Evolutionary conservation across 2,797 vertebrate genomes (phyloP).

Genomic region (Pipistrellus pipistrellus): DNA sequence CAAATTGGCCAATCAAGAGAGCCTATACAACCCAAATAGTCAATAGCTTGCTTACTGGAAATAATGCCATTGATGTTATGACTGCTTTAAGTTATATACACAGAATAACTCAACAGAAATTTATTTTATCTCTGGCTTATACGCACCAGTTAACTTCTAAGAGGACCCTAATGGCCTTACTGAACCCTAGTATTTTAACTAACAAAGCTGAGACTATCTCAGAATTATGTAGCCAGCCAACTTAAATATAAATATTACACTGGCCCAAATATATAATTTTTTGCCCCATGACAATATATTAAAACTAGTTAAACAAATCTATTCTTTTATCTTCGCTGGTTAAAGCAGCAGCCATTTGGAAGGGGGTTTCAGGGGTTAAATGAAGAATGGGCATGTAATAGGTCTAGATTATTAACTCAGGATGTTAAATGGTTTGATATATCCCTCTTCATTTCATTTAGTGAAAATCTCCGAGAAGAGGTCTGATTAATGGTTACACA

Average conservation of each 20-base stretch:
- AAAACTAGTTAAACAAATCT: conserved; percentile 30
- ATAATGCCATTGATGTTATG: neutral
- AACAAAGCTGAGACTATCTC: conserved; percentile 10
- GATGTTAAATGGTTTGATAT: neutral
- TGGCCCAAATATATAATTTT: neutral
- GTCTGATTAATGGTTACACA: conserved; percentile 18
- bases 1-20: conserved; percentile 12
- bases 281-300: neutral
- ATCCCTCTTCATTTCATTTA: conserved; percentile 17
- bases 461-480: conserved; percentile 46
- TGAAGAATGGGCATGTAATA: neutral
- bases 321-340: neutral
- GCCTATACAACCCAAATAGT: neutral
- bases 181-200: neutral
- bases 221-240: conserved; percentile 25
- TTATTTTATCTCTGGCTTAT: conserved; percentile 21
- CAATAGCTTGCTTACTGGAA: neutral
- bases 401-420: neutral
- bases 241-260: conserved; percentile 37
- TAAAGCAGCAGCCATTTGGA: neutral
- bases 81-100: neutral
- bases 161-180: neutral
- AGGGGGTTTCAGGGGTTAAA: neutral
- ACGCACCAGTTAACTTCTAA: neutral
- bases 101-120: conserved; percentile 31